Evolutionary conservation across 2,113 vertebrate genomes (phyloP), one percentile per base, ranked within the genome.

Genomic region (Argyrosomus japonicus): DNA sequence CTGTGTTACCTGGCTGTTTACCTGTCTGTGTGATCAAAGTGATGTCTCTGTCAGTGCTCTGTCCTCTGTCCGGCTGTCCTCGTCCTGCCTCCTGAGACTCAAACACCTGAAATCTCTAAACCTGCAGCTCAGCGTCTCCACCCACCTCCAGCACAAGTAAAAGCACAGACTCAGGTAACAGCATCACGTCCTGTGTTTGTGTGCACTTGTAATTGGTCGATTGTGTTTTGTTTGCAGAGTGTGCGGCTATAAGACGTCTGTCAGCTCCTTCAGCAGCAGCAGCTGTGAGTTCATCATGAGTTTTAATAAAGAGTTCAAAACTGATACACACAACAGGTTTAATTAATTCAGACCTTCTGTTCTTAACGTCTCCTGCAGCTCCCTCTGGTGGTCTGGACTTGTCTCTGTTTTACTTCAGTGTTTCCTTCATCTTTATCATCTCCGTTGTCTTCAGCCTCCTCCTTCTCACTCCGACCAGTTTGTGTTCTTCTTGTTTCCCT

Each of bases 41-140:
- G 51, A 29, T 70, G 51, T 63, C 60, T 71, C 60, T 53, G 4
- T 58, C 68, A 83, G 81, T 2, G 81, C 65, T 56, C 68, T 77
- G 58, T 65, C 74, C 67, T 77, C 29, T 51, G 40, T 29, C 29
- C 29, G 29, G 0, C 29, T 29, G 29, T 29, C 29, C 29, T 29
- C 29, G 29, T 29, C 60, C 19, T 64, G 51, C 23, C 47, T 68
- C 51, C 7, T n/a, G 53, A 50, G 14, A 32, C 69, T 47, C n/a
- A 15, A 13, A 3, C 18, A 36, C 4, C 60, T 62, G 32, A 62
- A 36, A 62, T 60, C 67, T 6, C 57, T 73, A 43, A 48, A 67
- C 68, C 60, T 19, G 27, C 29, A 63, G 36, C 81, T 71, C 10
- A 71, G 50, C 19, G 40, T 36, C n/a, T 3, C 51, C 12, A 43